Evolutionary conservation across 2,113 vertebrate species (phyloP).

Genomic region (Cyanoderma ruficeps): DNA sequence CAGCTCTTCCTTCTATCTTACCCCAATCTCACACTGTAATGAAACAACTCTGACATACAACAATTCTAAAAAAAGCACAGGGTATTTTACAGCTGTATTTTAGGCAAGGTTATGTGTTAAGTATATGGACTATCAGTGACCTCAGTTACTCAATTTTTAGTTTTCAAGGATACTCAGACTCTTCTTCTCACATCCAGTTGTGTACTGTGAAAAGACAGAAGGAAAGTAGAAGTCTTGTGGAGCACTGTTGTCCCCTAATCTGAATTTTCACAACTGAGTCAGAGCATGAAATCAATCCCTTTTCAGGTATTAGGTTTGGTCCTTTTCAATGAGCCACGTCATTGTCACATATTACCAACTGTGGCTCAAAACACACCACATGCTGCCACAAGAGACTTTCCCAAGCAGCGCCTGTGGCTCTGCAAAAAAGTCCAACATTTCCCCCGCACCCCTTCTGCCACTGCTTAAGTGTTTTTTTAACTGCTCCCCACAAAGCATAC

Average conservation of each 20-base stretch:
- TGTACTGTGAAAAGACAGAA: not conserved
- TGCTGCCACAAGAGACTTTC: not conserved
- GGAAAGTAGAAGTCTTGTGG: not conserved
- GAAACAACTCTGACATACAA: not conserved
- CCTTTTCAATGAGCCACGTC: not conserved
- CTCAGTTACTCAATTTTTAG: not conserved
- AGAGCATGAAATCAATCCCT: not conserved
- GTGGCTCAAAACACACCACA: not conserved
- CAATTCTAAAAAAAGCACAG: not conserved
- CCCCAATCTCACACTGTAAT: not conserved
- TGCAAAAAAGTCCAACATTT: not conserved
- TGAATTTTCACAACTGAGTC: not conserved
- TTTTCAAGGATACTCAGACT: not conserved
- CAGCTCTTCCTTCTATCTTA: not conserved
- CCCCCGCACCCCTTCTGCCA: not conserved
- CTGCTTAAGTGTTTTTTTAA: not conserved
- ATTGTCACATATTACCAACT: not conserved
- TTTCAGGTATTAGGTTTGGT: not conserved
- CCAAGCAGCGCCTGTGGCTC: not conserved
- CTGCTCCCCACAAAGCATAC: not conserved
- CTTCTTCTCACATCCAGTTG: not conserved
- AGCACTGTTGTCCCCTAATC: not conserved
- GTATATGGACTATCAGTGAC: not conserved
- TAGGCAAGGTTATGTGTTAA: not conserved
- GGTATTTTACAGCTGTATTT: constrained; percentile 23